These are phyloP conservation scores for Cetoscarus ocellatus DNA, from an alignment of 2,797 vertebrate genomes.

Conservation along the genomic window DNA sequence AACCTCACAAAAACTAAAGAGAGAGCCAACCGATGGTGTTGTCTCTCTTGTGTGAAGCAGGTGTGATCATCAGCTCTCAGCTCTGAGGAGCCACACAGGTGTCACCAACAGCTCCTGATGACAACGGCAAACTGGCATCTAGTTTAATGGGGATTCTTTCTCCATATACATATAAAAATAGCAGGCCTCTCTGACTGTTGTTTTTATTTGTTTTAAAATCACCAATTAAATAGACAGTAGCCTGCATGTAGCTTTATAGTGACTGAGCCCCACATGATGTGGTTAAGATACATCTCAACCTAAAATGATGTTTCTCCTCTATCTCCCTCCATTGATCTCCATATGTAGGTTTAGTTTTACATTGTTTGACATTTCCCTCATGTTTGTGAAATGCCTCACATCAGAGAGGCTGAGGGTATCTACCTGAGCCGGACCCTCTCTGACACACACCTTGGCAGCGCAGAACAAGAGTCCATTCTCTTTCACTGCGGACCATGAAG, in stretches of 20 bases:
- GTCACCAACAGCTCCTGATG: no score
- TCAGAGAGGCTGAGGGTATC: slow-evolving; percentile 71
- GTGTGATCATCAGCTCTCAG: no score
- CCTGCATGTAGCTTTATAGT: not conserved
- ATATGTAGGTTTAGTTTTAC: slow-evolving; percentile 75
- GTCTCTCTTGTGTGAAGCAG: no score
- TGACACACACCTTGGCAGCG: slow-evolving; percentile 62
- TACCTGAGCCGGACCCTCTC: slow-evolving; percentile 62
- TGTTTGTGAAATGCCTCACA: slow-evolving; percentile 68
- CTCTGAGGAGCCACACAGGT: no score
- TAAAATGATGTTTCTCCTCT: slow-evolving; percentile 40
- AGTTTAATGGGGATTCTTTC: no score
- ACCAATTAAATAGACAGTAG: no score
- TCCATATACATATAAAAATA: no score
- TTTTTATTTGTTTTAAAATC: no score
- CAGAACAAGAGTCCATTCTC: slow-evolving; percentile 78
- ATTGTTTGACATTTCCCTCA: slow-evolving; percentile 82
- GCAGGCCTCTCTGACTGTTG: no score
- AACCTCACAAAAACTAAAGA: no score
- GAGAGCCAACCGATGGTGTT: no score
- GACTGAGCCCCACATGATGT: slow-evolving; percentile 6
- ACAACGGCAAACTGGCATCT: no score
- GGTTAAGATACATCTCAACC: slow-evolving; percentile 25
- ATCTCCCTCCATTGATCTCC: slow-evolving; percentile 25
- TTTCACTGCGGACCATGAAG: slow-evolving; percentile 74